Base-by-base conservation (phyloP, 2,113 vertebrate genomes). In the Tretioscincus oriximinensis region DNA sequence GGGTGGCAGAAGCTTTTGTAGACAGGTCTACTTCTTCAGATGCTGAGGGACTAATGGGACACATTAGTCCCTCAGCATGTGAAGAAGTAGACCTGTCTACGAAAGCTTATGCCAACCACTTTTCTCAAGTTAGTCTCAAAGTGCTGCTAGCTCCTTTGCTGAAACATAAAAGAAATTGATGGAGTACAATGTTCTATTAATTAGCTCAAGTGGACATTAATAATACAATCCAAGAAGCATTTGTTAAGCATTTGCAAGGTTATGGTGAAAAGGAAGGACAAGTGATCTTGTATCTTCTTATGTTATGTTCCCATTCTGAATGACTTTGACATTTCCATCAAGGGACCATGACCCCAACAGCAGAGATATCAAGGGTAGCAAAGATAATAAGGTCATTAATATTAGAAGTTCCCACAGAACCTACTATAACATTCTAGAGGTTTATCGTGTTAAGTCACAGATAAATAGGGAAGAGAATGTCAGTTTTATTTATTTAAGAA, bases 401-500 rank as follows among this genome's bases (percentile, higher is more conserved):
- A 69, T 20, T n/a, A 69, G 51, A 31, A 12, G 41, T 64, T 82
- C 73, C n/a, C 54, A 64, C 66, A 76, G 66, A 47, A 7, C 28
- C 41, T 61, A 24, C 9, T 8, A 11, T 35, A 47, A n/a, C 12
- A 66, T 12, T 3, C 47, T 70, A 58, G 51, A 49, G 16, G 9
- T 4, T 2, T 70, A 74, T 80, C 18, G 54, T 35, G 35, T 76
- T 66, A 63, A 9, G 61, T 85, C 70, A 45, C 58, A 76, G 78
- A 79, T 79, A 69, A 82, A 70, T 47, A n/a, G 20, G 51, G 64
- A 75, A 64, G 54, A 81, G 78, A 90, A 84, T 5, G 72, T 45
- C 9, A 70, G 35, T 11, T 77, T 9, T 74, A 26, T 80, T 80
- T 75, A 80, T 61, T 64, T 76, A 60, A 81, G 77, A 76, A 73